Base-by-base conservation (phyloP, 2,888 invertebrate genomes). In the Celastrina argiolus region DNA sequence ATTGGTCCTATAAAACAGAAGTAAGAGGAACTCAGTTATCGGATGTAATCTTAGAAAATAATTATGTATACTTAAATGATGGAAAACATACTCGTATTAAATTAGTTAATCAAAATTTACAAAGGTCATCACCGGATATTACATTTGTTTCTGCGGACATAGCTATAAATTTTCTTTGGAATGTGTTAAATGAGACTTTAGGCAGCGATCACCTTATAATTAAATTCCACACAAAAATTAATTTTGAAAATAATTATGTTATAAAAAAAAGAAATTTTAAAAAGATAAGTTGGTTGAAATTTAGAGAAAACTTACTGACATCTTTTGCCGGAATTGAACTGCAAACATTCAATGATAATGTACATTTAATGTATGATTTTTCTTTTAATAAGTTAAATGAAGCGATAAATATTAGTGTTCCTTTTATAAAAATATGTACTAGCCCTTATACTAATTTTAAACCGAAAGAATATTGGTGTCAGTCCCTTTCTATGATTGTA, bases 391-490 rank as follows among this genome's bases (percentile, higher is more conserved):
- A n/a, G n/a, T n/a, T n/a, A n/a, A n/a, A n/a, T n/a, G n/a, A n/a
- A n/a, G 63, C 73, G 6, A 71, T 71, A 0, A 56, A 71, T 22
- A n/a, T 41, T 2, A 16, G 14, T 67, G 70, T 73, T 2, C 74
- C 73, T 0, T 12, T 39, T 0, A 36, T 41, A 26, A 70, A 69
- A 66, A 28, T 34, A 12, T 65, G 64, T 56, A 2, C 6, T n/a
- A 68, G 56, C 16, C 67, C 69, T 2, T 16, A 3, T 6, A 64
- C 34, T 8, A 73, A 73, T 10, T 75, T 76, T 68, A 71, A 61
- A 28, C 71, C 74, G 0, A 74, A 74, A 64, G 26, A 59, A 0
- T 76, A 74, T 58, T 76, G 76, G 75, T 68, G 41, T 26, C 28
- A 64, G 0, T 28, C 42, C 0, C 36, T 76, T 2, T 75, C 76